Conservation (phyloP, 2,113 vertebrate species). For the Terrapene triunguis region DNA sequence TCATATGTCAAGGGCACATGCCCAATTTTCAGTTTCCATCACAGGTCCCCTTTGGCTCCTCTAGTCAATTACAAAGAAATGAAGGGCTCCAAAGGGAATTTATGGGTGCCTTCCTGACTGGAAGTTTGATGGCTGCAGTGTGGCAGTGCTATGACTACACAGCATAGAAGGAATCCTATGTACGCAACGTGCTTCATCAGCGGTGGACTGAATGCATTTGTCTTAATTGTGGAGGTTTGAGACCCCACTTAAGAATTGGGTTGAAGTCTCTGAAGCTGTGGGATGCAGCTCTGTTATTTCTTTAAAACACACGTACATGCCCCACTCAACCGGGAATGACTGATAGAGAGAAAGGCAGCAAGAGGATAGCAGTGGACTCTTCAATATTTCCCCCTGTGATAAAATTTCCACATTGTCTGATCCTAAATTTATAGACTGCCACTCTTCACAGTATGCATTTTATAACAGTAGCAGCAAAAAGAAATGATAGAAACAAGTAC, state of each 20-base stretch:
- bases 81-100: not conserved
- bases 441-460: fast-evolving
- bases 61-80: not conserved
- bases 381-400: not conserved
- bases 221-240: not conserved
- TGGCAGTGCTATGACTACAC: not conserved
- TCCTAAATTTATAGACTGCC: not conserved
- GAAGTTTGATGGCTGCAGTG: not conserved
- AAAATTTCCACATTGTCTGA: not conserved
- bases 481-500: fast-evolving
- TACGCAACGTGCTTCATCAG: not conserved
- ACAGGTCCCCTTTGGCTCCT: not conserved
- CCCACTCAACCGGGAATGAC: fast-evolving
- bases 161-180: not conserved
- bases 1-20: not conserved
- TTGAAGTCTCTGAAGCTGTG: not conserved
- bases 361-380: not conserved
- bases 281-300: not conserved
- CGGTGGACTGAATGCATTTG: not conserved
- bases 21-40: not conserved
- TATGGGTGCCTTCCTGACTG: not conserved
- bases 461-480: not conserved
- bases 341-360: not conserved
- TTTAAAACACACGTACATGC: not conserved
- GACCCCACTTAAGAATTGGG: not conserved